phyloP scores from a whole-genome alignment of 1,140 invertebrate species.

The Sweltsa coloradensis region DNA sequence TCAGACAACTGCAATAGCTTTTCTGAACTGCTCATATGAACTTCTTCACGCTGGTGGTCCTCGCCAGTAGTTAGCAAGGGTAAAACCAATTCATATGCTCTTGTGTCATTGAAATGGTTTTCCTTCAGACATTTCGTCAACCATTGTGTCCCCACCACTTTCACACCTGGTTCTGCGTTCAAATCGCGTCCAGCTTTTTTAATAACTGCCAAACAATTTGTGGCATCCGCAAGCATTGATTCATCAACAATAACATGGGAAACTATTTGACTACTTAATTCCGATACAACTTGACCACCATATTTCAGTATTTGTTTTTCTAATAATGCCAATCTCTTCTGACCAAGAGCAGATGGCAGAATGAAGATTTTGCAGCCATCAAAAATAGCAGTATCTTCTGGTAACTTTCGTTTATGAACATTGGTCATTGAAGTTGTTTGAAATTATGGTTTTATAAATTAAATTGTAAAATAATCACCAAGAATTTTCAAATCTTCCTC shows the following conservation, averaged over 20 bases:
- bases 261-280: neutral
- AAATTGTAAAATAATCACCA: too few relatives aligned
- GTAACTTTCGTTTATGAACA: too few relatives aligned
- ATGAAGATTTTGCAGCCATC: too few relatives aligned
- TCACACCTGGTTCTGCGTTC: neutral
- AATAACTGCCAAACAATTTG: neutral
- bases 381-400: too few relatives aligned
- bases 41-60: neutral
- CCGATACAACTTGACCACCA: neutral
- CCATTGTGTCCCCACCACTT: constrained; percentile 1
- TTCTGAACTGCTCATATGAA: neutral
- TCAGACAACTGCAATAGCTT: too few relatives aligned
- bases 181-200: neutral
- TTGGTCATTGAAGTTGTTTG: too few relatives aligned
- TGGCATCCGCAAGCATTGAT: neutral
- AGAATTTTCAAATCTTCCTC: too few relatives aligned
- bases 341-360: neutral
- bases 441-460: too few relatives aligned
- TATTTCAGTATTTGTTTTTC: neutral
- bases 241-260: constrained; percentile 1
- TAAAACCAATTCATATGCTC: neutral
- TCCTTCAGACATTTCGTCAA: constrained; percentile 1
- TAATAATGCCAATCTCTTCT: neutral
- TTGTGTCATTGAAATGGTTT: neutral
- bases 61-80: too few relatives aligned